phyloP scores from a whole-genome alignment of 2,797 vertebrate genomes.

The Odontamblyopus rebecca region DNA sequence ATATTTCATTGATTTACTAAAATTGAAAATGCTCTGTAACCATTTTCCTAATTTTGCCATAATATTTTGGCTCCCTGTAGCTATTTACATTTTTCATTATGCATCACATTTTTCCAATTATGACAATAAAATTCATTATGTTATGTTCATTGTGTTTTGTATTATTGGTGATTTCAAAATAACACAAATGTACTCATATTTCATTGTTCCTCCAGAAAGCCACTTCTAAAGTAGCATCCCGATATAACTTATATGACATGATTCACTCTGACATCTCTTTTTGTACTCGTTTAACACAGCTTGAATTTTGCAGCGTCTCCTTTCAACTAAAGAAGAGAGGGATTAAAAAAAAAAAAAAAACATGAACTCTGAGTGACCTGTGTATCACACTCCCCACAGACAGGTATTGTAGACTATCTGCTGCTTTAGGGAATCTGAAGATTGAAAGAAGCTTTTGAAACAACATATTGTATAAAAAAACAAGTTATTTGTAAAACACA shows the following conservation, averaged over 20 bases:
- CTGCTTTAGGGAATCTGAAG: constrained; percentile 10
- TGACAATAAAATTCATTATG: constrained; percentile 58
- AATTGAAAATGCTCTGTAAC: constrained; percentile 28
- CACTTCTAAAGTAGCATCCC: constrained; percentile 39
- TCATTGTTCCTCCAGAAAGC: constrained; percentile 29
- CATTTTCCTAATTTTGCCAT: background rate
- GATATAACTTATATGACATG: constrained; percentile 56
- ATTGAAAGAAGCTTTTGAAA: constrained; percentile 7
- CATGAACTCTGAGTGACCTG: constrained; percentile 72
- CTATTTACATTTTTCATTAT: constrained; percentile 1
- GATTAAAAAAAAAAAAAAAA: constrained; percentile 34
- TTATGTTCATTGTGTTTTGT: too few relatives aligned
- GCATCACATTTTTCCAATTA: constrained; percentile 31
- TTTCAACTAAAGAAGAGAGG: constrained; percentile 62
- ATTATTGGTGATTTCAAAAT: background rate
- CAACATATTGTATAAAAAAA: background rate
- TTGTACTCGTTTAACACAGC: constrained; percentile 64
- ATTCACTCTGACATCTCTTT: constrained; percentile 71
- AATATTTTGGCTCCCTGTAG: background rate
- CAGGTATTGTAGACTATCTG: constrained; percentile 14
- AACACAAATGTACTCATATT: constrained; percentile 29
- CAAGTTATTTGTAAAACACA: background rate
- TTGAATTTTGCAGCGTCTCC: constrained; percentile 64
- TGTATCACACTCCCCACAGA: constrained; percentile 59
- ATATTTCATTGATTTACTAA: constrained; percentile 23